These are phyloP conservation scores for Xyrichtys novacula DNA, from an alignment of 2,797 vertebrate genomes.

Conservation along the genomic window DNA sequence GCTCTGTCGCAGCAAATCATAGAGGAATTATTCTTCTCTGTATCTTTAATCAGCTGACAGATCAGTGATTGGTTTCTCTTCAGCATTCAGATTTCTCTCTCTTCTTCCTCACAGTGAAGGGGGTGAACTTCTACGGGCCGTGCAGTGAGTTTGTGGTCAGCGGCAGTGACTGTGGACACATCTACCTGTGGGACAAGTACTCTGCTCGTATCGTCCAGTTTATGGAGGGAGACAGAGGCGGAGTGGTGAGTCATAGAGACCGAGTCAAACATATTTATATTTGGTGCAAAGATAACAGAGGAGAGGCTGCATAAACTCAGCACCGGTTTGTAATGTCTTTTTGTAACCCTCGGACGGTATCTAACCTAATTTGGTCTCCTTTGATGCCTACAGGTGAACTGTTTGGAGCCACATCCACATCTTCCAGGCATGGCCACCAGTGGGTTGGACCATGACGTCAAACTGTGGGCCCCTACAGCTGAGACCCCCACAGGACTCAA, in stretches of 20 bases:
- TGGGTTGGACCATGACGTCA: conserved; percentile 96
- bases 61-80: neutral
- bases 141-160: conserved; percentile 97
- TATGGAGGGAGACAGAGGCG: conserved; percentile 97
- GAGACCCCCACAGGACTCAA: conserved; percentile 90
- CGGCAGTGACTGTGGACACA: conserved; percentile 97
- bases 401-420: conserved; percentile 95
- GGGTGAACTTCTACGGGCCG: conserved; percentile 97
- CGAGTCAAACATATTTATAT: neutral
- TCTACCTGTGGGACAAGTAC: conserved; percentile 97
- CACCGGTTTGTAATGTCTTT: neutral
- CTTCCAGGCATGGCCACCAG: conserved; percentile 95
- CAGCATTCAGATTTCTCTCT: neutral
- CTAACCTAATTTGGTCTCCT: neutral
- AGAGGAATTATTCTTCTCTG: too few species aligned
- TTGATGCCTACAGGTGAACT: conserved; percentile 88
- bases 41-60: neutral
- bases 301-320: neutral
- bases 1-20: neutral
- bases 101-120: conserved; percentile 88
- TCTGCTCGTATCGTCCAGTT: conserved; percentile 97
- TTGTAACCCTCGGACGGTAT: too few species aligned
- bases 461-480: conserved; percentile 96
- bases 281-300: neutral
- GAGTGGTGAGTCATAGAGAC: conserved; percentile 88